Percentiles rank a stretch among this genome's conserved stretches.
These are phyloP conservation scores for Turdus rufiventris DNA, from an alignment of 2,113 vertebrate species.

Conservation along the genomic window DNA sequence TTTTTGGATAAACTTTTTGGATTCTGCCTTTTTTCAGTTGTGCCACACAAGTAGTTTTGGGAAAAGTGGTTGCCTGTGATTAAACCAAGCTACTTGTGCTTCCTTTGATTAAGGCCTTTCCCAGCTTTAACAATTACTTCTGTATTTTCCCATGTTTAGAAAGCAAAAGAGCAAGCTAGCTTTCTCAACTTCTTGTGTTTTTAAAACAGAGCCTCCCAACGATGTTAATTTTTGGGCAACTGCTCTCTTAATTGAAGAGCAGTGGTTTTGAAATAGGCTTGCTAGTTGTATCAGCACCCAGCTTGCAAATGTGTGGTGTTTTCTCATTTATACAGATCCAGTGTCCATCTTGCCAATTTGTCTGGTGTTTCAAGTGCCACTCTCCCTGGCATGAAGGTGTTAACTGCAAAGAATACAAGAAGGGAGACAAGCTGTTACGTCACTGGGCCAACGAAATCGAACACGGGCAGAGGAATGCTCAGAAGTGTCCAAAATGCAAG, in stretches of 20 bases:
- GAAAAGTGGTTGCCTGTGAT: not conserved
- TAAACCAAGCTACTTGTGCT: not conserved
- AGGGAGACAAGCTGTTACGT: slow-evolving; percentile 93
- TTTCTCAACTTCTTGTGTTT: not conserved
- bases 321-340: slow-evolving; percentile 80
- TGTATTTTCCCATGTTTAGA: not conserved
- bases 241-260: not conserved
- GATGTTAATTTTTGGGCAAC: not conserved
- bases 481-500: slow-evolving; percentile 98
- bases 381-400: slow-evolving; percentile 96
- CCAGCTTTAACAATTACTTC: not conserved
- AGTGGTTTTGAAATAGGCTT: not conserved
- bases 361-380: slow-evolving; percentile 99
- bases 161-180: not conserved
- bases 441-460: slow-evolving; percentile 95
- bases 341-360: slow-evolving; percentile 91
- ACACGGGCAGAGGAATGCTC: slow-evolving; percentile 96
- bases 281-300: not conserved
- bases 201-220: not conserved
- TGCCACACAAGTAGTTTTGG: not conserved
- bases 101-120: not conserved
- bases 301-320: not conserved
- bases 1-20: not conserved
- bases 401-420: slow-evolving; percentile 94
- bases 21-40: not conserved